phyloP scores from a whole-genome alignment of 2,888 invertebrate species.

The Allophyes oxyacanthae region DNA sequence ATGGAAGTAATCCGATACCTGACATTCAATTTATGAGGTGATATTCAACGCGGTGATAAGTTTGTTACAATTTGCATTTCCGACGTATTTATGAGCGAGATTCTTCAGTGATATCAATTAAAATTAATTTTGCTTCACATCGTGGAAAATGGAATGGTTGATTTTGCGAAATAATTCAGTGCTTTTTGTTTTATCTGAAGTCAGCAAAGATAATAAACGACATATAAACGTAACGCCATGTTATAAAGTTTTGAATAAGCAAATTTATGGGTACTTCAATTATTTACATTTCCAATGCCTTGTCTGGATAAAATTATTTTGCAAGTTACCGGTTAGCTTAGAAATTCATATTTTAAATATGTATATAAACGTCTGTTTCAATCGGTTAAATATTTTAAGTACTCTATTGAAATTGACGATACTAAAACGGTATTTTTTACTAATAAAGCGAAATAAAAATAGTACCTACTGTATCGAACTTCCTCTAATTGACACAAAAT shows the following conservation, averaged over 20 bases:
- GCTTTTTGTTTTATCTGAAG: slow-evolving; percentile 27
- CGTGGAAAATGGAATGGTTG: slow-evolving; percentile 24
- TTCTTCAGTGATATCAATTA: slow-evolving; percentile 37
- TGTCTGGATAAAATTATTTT: no score
- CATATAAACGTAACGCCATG: slow-evolving; percentile 27
- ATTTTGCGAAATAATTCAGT: slow-evolving; percentile 30
- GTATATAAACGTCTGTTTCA: no score
- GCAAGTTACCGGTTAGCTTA: no score
- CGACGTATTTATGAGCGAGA: slow-evolving; percentile 29
- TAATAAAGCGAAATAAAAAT: no score
- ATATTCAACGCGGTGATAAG: slow-evolving; percentile 41
- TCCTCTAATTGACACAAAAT: not conserved
- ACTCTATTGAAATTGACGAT: no score
- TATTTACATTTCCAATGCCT: no score
- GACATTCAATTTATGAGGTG: slow-evolving; percentile 61
- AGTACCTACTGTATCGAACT: no score
- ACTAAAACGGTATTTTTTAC: no score
- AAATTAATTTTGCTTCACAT: slow-evolving; percentile 32
- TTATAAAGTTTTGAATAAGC: slow-evolving; percentile 34
- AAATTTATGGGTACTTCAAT: slow-evolving; percentile 26
- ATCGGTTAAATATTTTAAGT: no score
- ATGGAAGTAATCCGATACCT: slow-evolving; percentile 61
- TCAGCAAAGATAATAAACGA: slow-evolving; percentile 35
- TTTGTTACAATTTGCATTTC: slow-evolving; percentile 39
- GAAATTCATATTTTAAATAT: no score